These are phyloP conservation scores for Diceros bicornis DNA, from an alignment of 2,797 vertebrate genomes.

Conservation along the genomic window DNA sequence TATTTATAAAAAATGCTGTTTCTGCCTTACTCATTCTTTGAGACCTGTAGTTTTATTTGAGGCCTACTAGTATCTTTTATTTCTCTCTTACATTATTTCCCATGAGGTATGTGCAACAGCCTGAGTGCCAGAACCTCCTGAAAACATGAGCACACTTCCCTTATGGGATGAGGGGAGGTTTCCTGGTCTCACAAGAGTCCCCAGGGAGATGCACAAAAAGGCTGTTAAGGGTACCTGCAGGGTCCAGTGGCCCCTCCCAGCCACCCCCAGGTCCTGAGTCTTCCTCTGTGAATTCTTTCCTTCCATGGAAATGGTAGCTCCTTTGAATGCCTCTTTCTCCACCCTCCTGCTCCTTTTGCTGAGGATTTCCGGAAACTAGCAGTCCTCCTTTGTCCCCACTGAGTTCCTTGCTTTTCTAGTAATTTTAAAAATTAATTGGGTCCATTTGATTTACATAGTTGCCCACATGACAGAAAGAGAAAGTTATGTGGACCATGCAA, in stretches of 20 bases:
- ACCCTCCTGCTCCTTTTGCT: neutral
- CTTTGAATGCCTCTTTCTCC: neutral
- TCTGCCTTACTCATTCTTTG: neutral
- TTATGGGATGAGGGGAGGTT: neutral
- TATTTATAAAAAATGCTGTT: neutral
- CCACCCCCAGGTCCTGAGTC: neutral
- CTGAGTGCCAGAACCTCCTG: neutral
- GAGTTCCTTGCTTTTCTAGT: neutral
- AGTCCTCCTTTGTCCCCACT: neutral
- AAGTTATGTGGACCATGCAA: neutral
- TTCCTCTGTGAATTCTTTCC: neutral
- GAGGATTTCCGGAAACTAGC: neutral
- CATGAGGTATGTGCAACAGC: neutral
- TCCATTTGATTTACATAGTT: neutral
- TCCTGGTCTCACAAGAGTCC: neutral
- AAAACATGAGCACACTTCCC: neutral
- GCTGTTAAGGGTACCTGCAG: neutral
- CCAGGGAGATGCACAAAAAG: neutral
- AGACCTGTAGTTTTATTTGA: neutral
- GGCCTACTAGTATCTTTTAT: neutral
- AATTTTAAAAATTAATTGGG: neutral
- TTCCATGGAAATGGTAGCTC: neutral
- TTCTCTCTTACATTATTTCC: neutral
- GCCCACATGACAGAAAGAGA: neutral
- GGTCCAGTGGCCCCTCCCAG: neutral